Evolutionary conservation across 2,797 vertebrate genomes (phyloP).

Genomic region (Pempheris klunzingeri): DNA sequence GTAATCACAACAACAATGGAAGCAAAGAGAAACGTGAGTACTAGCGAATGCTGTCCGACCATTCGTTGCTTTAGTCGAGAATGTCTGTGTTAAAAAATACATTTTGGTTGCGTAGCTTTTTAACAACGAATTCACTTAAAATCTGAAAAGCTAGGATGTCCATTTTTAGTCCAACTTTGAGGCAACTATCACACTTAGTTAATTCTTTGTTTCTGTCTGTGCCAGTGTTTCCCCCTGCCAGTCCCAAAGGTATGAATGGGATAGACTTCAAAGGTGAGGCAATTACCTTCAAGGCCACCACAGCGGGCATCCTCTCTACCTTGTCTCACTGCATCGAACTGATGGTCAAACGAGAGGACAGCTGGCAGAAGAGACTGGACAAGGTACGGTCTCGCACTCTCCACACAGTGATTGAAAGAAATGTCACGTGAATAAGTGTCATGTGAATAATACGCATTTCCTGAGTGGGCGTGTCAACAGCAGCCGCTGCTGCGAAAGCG

Average conservation of each 20-base stretch:
- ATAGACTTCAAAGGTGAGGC: slow-evolving; percentile 99
- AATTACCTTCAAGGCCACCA: slow-evolving; percentile 98
- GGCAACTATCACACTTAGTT: not conserved
- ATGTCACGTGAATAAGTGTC: not conserved
- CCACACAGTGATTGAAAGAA: not conserved
- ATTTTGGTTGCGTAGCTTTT: not conserved
- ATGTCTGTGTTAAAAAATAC: slow-evolving; percentile 4
- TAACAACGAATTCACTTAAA: not conserved
- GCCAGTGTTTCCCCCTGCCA: slow-evolving; percentile 88
- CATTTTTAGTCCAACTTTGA: not conserved
- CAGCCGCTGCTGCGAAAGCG: not conserved
- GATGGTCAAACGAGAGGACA: slow-evolving; percentile 97
- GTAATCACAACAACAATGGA: slow-evolving; percentile 92
- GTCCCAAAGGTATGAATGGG: slow-evolving; percentile 92
- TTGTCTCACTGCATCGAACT: slow-evolving; percentile 97
- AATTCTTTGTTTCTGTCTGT: slow-evolving; percentile 18
- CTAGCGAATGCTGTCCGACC: not conserved
- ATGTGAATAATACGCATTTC: slow-evolving; percentile 7
- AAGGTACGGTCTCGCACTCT: slow-evolving; percentile 86
- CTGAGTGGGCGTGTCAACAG: slow-evolving; percentile 18
- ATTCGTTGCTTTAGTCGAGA: slow-evolving; percentile 5
- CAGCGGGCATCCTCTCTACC: slow-evolving; percentile 96
- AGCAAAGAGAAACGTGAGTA: slow-evolving; percentile 96
- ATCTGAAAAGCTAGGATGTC: not conserved
- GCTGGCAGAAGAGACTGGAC: slow-evolving; percentile 96